Evolutionary conservation across 2,797 vertebrate genomes (phyloP), one percentile per base, ranked within the genome.

Genomic region (Pempheris klunzingeri): DNA sequence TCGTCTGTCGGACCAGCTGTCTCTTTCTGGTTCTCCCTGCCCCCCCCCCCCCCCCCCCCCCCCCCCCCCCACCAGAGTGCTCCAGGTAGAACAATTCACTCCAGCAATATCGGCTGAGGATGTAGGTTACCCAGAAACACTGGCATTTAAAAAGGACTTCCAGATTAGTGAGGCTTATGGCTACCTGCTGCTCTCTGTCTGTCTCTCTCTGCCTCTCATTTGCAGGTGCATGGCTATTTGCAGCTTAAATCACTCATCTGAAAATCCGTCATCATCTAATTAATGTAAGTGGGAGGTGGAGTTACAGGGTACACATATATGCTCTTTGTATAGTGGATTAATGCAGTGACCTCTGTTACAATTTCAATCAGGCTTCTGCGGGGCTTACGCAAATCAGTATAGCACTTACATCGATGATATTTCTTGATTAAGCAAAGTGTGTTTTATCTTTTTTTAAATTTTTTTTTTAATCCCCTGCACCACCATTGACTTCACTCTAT

Each of bases 151-250:
- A n/a, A 73, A 8, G 53, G 74, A 53, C 65, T 54, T 49, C 34
- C 78, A 87, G 86, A 90, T 91, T 90, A 90, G 83, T 41, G 61
- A 74, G 74, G 90, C 47, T 90, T 87, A 88, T 36, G 32, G 12
- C 65, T 54, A 59, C 85, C 83, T 79, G 83, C 82, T 84, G 65
- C 46, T 79, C 53, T 41, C 58, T 71, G 65, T 74, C 39, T 52
- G 38, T 69, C 49, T 47, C 63, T 54, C 18, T 75, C 36, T 46
- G 43, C 55, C 55, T 63, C 68, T 77, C 57, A 1, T 59, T n/a
- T 50, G 71, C 57, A 77, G 68, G 70, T 77, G 55, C 76, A 22
- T 18, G 52, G 69, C 75, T 85, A 36, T 84, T 74, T 73, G 55
- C 20, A 34, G 66, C 57, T 59, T 24, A 47, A 65, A 50, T 41